A percentile compares a stretch with the other conserved stretches of the same genome.
Conservation (phyloP, 2,797 vertebrate species). For the Epinephelus malabaricus region DNA sequence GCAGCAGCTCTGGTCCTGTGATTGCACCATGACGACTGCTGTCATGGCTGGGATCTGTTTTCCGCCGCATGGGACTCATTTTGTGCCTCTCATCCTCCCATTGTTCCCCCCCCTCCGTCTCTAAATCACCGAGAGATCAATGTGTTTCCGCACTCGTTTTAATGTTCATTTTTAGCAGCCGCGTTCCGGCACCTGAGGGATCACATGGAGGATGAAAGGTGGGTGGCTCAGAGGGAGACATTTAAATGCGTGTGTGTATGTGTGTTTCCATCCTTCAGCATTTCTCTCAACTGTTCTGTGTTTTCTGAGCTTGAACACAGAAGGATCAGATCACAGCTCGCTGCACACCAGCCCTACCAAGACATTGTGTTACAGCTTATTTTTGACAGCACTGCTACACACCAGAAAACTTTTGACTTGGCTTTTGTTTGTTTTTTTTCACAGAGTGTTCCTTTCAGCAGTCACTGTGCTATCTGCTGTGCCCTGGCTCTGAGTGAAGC, state of each 20-base stretch:
- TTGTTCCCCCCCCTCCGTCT: constrained; percentile 18
- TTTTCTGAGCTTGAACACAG: constrained; percentile 38
- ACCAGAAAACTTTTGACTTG: constrained; percentile 35
- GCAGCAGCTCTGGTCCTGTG: constrained; percentile 50
- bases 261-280: constrained; percentile 24
- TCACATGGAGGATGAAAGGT: constrained; percentile 60
- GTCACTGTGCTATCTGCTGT: constrained; percentile 41
- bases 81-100: constrained; percentile 48
- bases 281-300: constrained; percentile 27
- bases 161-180: constrained; percentile 67
- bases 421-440: constrained; percentile 23
- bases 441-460: constrained; percentile 21
- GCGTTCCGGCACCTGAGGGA: constrained; percentile 53
- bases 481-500: constrained; percentile 42
- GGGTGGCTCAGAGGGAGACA: constrained; percentile 45
- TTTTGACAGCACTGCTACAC: constrained; percentile 39
- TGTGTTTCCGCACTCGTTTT: constrained; percentile 47
- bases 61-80: constrained; percentile 64
- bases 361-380: constrained; percentile 41
- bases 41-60: constrained; percentile 65
- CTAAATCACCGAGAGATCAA: constrained; percentile 44
- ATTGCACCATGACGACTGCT: constrained; percentile 72
- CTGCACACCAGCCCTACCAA: constrained; percentile 21
- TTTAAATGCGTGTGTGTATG: constrained; percentile 23
- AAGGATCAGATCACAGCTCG: constrained; percentile 44